Evolutionary conservation across 2,113 vertebrate species (phyloP), one percentile per base, ranked within the genome.

Genomic region (Archilochus colubris): DNA sequence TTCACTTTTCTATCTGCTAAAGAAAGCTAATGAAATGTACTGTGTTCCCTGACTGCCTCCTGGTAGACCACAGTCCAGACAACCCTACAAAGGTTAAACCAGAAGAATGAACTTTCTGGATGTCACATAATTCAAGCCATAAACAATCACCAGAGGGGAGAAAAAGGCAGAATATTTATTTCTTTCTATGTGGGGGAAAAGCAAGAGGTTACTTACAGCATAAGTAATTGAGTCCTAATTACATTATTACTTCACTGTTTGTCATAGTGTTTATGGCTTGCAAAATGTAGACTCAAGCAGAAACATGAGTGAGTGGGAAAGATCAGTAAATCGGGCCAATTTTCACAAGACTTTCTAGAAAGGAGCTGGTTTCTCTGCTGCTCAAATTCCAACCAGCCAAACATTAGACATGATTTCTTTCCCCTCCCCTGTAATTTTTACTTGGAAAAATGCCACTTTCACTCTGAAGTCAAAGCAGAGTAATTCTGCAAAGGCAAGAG

Each of bases 221-320:
- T 63, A 67, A 95, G 33, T 77, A 94, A 94, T 93, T 89, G 74
- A 69, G 50, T 90, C 27, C 13, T 94, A 95, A 95, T 93, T 94
- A 57, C 82, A 54, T 59, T 61, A 95, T 93, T 95, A 75, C 61
- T 84, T 89, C 53, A 83, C 67, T 86, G 89, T 88, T 89, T 96
- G 91, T 95, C 93, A 94, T 72, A 88, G 83, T 81, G 44, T 81
- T 95, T 91, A 88, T 69, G 53, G 53, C 22, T 93, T 88, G 85
- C 44, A 91, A 75, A 86, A 8, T 7, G 50, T 21, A 75, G 40
- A 78, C 57, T 91, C 48, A 67, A 80, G 63, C 38, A 91, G 51
- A 92, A 91, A 73, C 38, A 82, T 73, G 70, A 89, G 8, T 2
- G 9, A 61, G 68, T 72, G 19, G 9, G 69, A 92, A 94, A 73